Evolutionary conservation across 1,140 invertebrate genomes (phyloP), one percentile per base, ranked within the genome.

Genomic region (Euura saliciscinereae): DNA sequence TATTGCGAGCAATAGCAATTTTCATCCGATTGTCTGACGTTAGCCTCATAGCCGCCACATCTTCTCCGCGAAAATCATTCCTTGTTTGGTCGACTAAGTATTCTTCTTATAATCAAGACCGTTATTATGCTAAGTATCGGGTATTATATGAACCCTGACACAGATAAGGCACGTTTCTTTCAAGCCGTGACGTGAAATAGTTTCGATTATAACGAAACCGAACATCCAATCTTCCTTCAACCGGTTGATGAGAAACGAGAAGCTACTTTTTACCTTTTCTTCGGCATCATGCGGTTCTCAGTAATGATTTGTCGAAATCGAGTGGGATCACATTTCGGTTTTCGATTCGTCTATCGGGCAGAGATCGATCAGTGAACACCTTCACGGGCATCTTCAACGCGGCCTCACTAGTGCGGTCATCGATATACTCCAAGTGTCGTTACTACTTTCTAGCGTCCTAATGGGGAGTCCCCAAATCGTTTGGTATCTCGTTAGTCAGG

Each of bases 101-200:
- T 28, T 28, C 13, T 59, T 59, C 51, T 59, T 59, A 3, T 8
- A n/a, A 59, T n/a, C 3, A 59, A 59, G 8, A 11, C 13, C 13
- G 51, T 59, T 11, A 59, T 59, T 59, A 59, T 59, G 51, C 51
- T 59, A 59, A 59, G 51, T 59, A n/a, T 59, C 10, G 8, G 51
- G 13, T n/a, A 28, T 28, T 28, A 28, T 59, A 8, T 59, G 28
- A 28, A 28, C 51, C 51, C 51, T 59, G 51, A 11, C 13, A 59
- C 51, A 59, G 51, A 59, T 59, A 59, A 59, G 51, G 51, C 51
- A 59, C 51, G 51, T 59, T 59, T n/a, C 13, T 8, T 59, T 59
- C 13, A 59, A 59, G 51, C 28, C 51, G 51, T n/a, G 51, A 59
- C 13, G 51, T 6, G 5, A 59, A 59, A 59, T 59, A 59, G 51